Conservation (phyloP, 2,113 vertebrate species). For the Leuciscus idus region DNA sequence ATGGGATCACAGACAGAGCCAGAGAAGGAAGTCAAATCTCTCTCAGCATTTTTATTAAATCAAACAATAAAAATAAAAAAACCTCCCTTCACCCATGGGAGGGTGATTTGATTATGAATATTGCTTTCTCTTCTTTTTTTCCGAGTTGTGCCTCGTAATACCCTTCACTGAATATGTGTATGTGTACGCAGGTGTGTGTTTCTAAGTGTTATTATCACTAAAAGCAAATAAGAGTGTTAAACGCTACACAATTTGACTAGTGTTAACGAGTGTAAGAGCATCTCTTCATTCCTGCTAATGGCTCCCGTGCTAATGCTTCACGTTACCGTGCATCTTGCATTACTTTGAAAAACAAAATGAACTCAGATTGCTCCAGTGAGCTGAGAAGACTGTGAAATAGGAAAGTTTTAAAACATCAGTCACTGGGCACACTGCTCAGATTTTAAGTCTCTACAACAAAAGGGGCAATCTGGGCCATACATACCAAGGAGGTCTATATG, state of each 20-base stretch:
- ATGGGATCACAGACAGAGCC: background rate
- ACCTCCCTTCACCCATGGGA: background rate
- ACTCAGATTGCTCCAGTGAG: constrained; percentile 38
- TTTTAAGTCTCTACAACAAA: background rate
- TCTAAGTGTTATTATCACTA: constrained; percentile 10
- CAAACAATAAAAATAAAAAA: background rate
- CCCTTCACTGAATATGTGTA: background rate
- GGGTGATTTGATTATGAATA: constrained; percentile 30
- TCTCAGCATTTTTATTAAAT: constrained; percentile 35
- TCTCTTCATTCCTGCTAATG: constrained; percentile 40
- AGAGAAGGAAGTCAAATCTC: background rate
- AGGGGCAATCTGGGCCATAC: background rate
- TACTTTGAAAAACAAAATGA: constrained; percentile 41
- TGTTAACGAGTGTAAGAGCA: constrained; percentile 35
- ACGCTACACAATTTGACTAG: constrained; percentile 23
- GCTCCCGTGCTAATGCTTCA: constrained; percentile 36
- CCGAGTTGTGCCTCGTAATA: background rate
- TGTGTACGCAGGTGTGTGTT: constrained; percentile 6
- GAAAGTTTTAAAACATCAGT: constrained; percentile 31
- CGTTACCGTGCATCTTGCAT: background rate
- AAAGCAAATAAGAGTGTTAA: constrained; percentile 38
- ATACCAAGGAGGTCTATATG: background rate
- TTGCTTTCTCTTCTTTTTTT: constrained; percentile 8
- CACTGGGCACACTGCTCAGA: background rate
- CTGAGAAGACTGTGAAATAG: constrained; percentile 35